These are phyloP conservation scores for Autographa pulchrina DNA, from an alignment of 2,888 invertebrate species.

Conservation along the genomic window DNA sequence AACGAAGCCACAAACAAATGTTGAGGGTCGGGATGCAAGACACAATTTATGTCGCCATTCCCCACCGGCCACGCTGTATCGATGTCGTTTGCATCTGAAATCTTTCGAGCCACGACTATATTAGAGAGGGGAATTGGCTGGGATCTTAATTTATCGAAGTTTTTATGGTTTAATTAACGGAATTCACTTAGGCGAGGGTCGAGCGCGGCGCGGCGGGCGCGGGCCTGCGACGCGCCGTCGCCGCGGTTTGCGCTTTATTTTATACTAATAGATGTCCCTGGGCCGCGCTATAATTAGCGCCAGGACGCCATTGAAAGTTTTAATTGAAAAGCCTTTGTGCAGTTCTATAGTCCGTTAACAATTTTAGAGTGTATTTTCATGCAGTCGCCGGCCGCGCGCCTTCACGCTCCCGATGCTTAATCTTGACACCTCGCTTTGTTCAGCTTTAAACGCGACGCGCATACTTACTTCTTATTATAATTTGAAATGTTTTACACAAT, in stretches of 20 bases:
- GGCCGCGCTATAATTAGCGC: conserved; percentile 83
- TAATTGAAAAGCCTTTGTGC: conserved; percentile 88
- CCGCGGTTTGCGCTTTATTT: conserved; percentile 81
- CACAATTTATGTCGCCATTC: conserved; percentile 79
- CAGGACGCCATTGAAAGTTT: conserved; percentile 86
- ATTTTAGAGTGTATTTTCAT: conserved; percentile 80
- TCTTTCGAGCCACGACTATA: conserved; percentile 84
- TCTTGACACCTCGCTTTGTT: conserved; percentile 71
- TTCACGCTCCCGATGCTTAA: conserved; percentile 61
- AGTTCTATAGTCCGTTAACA: conserved; percentile 85
- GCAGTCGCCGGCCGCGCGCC: conserved; percentile 59
- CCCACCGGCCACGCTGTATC: conserved; percentile 78
- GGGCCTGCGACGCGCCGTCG: conserved; percentile 62
- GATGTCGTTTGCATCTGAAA: conserved; percentile 88
- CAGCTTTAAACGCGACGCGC: conserved; percentile 28
- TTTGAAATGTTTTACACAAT: conserved; percentile 23
- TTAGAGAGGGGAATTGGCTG: conserved; percentile 88
- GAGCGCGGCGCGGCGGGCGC: conserved; percentile 64
- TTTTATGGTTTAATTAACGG: conserved; percentile 90
- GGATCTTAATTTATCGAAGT: conserved; percentile 90
- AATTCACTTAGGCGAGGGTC: conserved; percentile 87
- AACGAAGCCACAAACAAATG: conserved; percentile 84
- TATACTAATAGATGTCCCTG: conserved; percentile 85
- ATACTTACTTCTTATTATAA: conserved; percentile 19
- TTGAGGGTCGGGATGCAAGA: conserved; percentile 69